These are phyloP conservation scores for Diorhabda elongata DNA, from an alignment of 1,140 invertebrate species.

Conservation along the genomic window DNA sequence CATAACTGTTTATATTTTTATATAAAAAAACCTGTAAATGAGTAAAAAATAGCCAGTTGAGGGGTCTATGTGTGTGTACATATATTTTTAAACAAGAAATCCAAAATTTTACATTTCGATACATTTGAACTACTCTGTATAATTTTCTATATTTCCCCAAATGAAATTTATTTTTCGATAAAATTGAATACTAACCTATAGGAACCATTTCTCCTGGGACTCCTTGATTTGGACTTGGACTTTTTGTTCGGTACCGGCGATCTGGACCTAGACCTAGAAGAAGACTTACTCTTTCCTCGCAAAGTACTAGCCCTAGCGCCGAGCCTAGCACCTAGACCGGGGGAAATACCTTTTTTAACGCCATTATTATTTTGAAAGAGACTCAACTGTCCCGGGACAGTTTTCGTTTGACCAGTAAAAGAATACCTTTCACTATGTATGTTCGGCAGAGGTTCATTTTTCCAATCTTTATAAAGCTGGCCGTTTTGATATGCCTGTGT, in stretches of 20 bases:
- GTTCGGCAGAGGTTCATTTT: slow-evolving; percentile 81
- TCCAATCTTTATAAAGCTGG: slow-evolving; percentile 86
- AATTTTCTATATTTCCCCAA: no score
- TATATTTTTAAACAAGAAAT: no score
- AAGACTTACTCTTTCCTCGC: slow-evolving; percentile 39
- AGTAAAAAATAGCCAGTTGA: no score
- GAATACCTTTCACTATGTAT: slow-evolving; percentile 70
- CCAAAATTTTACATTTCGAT: no score
- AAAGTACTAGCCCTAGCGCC: slow-evolving; percentile 48
- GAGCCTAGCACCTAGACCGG: slow-evolving; percentile 53
- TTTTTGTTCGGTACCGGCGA: slow-evolving; percentile 47
- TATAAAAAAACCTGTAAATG: no score
- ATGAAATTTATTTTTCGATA: no score
- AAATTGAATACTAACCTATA: slow-evolving; percentile 33
- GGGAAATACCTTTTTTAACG: slow-evolving; percentile 50
- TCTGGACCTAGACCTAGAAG: slow-evolving; percentile 43
- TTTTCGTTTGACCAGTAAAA: slow-evolving; percentile 52
- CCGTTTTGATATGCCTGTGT: slow-evolving; percentile 81
- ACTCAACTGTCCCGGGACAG: slow-evolving; percentile 50
- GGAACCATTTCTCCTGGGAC: slow-evolving; percentile 29
- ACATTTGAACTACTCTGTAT: no score
- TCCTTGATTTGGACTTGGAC: slow-evolving; percentile 43
- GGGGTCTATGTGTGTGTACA: no score
- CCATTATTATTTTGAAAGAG: slow-evolving; percentile 48
- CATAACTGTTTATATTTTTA: no score